phyloP scores from a whole-genome alignment of 2,797 vertebrate genomes.

The Acropternis orthonyx region DNA sequence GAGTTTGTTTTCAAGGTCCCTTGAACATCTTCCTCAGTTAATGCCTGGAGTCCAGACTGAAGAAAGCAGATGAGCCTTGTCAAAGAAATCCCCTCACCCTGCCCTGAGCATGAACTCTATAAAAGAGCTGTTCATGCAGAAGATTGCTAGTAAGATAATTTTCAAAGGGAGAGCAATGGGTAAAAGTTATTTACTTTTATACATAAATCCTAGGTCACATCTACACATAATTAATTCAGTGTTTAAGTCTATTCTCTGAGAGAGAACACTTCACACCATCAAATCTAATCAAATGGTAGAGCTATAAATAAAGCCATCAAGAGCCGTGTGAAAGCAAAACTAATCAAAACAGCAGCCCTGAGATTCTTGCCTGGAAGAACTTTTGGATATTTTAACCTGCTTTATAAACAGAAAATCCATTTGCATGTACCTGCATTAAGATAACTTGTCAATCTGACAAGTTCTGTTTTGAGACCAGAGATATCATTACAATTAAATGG shows the following conservation, averaged over 20 bases:
- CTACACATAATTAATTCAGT: not conserved
- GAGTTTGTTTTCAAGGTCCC: not conserved
- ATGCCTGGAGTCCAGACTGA: not conserved
- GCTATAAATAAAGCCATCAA: constrained; percentile 19
- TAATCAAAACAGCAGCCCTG: not conserved
- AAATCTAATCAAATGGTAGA: not conserved
- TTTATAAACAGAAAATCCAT: constrained; percentile 29
- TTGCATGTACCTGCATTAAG: not conserved
- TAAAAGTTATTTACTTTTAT: not conserved
- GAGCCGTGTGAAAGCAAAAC: not conserved
- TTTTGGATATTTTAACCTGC: not conserved
- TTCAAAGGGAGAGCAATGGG: not conserved
- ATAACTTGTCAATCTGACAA: not conserved
- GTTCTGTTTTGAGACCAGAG: not conserved
- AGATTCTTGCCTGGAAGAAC: not conserved
- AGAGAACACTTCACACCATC: not conserved
- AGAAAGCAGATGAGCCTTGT: not conserved
- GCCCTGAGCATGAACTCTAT: not conserved
- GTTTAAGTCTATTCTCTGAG: not conserved
- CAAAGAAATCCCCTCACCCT: not conserved
- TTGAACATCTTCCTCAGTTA: not conserved
- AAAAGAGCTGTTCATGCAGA: not conserved
- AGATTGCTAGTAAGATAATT: not conserved
- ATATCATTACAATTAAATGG: not conserved
- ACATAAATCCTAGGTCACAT: not conserved